Evolutionary conservation across 1,140 invertebrate species (phyloP), one percentile per base, ranked within the genome.

Genomic region (Nomia melanderi): DNA sequence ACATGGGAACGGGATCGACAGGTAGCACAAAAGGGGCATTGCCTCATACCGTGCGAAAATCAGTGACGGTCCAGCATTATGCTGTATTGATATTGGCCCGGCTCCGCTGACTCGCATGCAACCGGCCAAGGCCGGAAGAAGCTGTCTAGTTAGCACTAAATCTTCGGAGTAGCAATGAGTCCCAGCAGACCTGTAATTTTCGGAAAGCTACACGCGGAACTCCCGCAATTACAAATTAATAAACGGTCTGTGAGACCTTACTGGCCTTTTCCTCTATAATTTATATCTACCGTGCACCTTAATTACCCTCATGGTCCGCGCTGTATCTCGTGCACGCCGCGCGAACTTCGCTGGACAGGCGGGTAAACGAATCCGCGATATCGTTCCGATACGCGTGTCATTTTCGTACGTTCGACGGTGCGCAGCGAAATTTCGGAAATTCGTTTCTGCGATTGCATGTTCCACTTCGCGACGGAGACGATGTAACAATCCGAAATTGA

Each of bases 191-290:
- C 85, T 69, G 83, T 85, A 83, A 87, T 87, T 87, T 87, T 83
- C 83, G 70, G 60, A 81, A 83, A 83, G 70, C 80, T 81, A 83
- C 77, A 79, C 76, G 75, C 74, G 44, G 65, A 86, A 54, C 47
- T 78, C 65, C 82, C 59, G 79, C 83, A 87, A 87, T 87, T 86
- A 85, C 83, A 87, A 87, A 87, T 86, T 87, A 87, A 87, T 87
- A 86, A 87, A 87, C 77, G 85, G 86, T 86, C 64, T 84, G 57
- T 71, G 67, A 29, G 62, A 63, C 71, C 73, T 66, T 73, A 75
- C 79, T 66, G 76, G 69, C 73, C 79, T 72, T 81, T 75, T 81
- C 66, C 78, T 71, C 66, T 47, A 62, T 87, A 85, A 87, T 87
- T 87, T 83, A 85, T 86, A 81, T 85, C 72, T 54, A 63, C 60